Percentiles rank a stretch among this genome's conserved stretches.
phyloP scores from a whole-genome alignment of 2,888 invertebrate species.

The Alviniconcha strummeri region DNA sequence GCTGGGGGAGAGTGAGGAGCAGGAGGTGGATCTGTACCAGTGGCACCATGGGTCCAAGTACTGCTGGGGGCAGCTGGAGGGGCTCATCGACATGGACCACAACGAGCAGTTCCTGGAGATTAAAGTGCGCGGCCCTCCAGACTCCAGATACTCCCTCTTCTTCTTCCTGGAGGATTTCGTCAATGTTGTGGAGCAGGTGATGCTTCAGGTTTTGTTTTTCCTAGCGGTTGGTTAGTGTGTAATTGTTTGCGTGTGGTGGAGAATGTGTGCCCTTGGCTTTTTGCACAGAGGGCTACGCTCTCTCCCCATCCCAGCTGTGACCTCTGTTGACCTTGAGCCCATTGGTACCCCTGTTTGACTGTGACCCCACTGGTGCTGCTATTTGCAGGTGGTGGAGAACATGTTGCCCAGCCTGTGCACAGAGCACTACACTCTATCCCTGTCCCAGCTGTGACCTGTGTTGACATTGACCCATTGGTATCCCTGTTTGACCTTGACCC shows the following conservation, averaged over 20 bases:
- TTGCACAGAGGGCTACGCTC: too few species aligned
- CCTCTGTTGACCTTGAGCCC: too few species aligned
- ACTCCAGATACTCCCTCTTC: slow-evolving; percentile 74
- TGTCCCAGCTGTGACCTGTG: slow-evolving; percentile 61
- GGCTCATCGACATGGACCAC: slow-evolving; percentile 79
- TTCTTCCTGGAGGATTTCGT: slow-evolving; percentile 83
- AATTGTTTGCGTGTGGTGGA: neutral
- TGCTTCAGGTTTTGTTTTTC: neutral
- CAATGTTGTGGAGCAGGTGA: slow-evolving; percentile 78
- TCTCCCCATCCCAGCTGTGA: too few species aligned
- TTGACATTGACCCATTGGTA: too few species aligned
- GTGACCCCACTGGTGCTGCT: too few species aligned
- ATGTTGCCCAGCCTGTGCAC: slow-evolving; percentile 82
- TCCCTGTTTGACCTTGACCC: neutral
- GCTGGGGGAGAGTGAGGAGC: slow-evolving; percentile 64
- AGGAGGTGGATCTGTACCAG: slow-evolving; percentile 78
- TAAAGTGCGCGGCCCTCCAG: slow-evolving; percentile 80
- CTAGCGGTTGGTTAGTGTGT: neutral
- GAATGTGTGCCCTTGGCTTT: neutral
- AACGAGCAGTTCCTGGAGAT: slow-evolving; percentile 78
- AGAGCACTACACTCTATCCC: slow-evolving; percentile 81
- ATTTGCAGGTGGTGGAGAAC: slow-evolving; percentile 76
- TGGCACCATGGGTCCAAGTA: slow-evolving; percentile 84
- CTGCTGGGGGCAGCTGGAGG: slow-evolving; percentile 81
- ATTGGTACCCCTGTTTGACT: too few species aligned